phyloP scores from a whole-genome alignment of 2,113 vertebrate genomes.

The Vanacampus margaritifer region DNA sequence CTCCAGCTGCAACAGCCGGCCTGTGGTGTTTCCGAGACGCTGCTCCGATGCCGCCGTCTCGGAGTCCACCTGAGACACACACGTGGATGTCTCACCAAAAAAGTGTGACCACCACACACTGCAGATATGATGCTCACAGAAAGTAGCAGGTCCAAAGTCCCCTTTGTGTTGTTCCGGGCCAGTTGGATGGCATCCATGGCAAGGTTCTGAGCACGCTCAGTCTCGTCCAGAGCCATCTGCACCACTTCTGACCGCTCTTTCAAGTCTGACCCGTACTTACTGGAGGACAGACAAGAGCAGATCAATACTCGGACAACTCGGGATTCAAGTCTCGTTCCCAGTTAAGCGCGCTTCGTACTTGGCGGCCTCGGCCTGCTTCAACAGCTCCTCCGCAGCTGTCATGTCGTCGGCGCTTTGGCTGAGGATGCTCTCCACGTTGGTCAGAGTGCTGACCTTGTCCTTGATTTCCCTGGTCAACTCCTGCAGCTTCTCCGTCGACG shows the following conservation, averaged over 20 bases:
- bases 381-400: slow-evolving; percentile 76
- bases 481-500: slow-evolving; percentile 80
- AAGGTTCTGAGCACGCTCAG: slow-evolving; percentile 79
- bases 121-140: slow-evolving; percentile 71
- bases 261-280: slow-evolving; percentile 78
- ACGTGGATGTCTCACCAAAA: background rate
- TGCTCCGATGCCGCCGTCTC: slow-evolving; percentile 85
- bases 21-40: slow-evolving; percentile 80
- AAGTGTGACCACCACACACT: background rate
- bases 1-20: slow-evolving; percentile 80
- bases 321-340: background rate
- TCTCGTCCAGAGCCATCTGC: slow-evolving; percentile 80
- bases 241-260: slow-evolving; percentile 78
- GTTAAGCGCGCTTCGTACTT: slow-evolving; percentile 66
- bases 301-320: background rate
- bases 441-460: slow-evolving; percentile 83
- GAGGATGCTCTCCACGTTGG: slow-evolving; percentile 86
- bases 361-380: slow-evolving; percentile 82
- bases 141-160: slow-evolving; percentile 79
- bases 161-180: slow-evolving; percentile 81
- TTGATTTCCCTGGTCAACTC: slow-evolving; percentile 85
- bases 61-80: slow-evolving; percentile 79
- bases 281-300: slow-evolving; percentile 39
- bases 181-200: slow-evolving; percentile 81
- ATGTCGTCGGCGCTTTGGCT: slow-evolving; percentile 84